Evolutionary conservation across 2,113 vertebrate species (phyloP).

Genomic region (Oncorhynchus mykiss): DNA sequence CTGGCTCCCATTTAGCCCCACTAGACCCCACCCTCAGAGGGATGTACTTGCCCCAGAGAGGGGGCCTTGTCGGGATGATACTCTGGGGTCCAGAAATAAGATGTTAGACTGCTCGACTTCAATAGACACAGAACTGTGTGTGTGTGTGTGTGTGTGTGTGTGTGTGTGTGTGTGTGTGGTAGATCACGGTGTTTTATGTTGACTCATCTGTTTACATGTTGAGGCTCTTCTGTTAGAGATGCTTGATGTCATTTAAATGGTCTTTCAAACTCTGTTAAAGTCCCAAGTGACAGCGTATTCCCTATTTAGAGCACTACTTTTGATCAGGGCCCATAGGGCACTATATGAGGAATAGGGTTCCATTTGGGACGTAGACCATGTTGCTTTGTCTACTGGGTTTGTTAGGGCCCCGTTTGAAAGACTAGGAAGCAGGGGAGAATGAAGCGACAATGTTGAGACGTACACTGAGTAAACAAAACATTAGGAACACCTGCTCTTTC

Average conservation of each 20-base stretch:
- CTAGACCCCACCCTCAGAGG: constrained; percentile 26
- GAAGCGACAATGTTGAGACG: too few relatives aligned
- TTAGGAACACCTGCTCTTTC: too few relatives aligned
- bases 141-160: too few relatives aligned
- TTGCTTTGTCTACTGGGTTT: too few relatives aligned
- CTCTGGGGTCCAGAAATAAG: constrained; percentile 9
- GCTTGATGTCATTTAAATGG: constrained; percentile 19
- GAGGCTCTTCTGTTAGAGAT: constrained; percentile 19
- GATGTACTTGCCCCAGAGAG: constrained; percentile 22
- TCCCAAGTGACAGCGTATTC: too few relatives aligned
- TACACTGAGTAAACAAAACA: too few relatives aligned
- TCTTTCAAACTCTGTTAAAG: neutral
- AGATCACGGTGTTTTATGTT: constrained; percentile 16
- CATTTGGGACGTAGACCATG: too few relatives aligned
- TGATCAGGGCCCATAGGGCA: too few relatives aligned
- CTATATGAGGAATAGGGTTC: too few relatives aligned
- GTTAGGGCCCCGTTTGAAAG: neutral
- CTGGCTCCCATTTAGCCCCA: constrained; percentile 54
- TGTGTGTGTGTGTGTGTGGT: neutral
- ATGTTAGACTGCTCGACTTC: constrained; percentile 4
- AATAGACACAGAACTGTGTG: neutral
- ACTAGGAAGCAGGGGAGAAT: too few relatives aligned
- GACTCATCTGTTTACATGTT: constrained; percentile 38
- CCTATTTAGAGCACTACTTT: too few relatives aligned
- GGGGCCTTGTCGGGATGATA: constrained; percentile 11